A percentile compares a stretch with the other conserved stretches of the same genome.
Conservation (phyloP, 2,113 vertebrate species). For the Tragulus kanchil region DNA sequence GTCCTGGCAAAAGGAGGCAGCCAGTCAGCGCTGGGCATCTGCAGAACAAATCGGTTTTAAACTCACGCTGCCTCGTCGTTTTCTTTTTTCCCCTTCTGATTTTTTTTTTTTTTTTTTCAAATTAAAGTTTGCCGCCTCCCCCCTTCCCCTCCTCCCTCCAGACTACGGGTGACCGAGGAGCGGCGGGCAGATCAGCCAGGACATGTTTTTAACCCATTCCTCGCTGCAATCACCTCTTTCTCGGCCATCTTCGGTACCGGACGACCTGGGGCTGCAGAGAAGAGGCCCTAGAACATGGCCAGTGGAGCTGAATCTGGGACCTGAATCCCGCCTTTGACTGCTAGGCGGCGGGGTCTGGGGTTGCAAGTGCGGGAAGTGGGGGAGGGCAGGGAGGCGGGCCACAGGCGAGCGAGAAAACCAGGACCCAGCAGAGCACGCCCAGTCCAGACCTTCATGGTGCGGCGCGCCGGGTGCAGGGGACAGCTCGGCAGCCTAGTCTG, state of each 20-base stretch:
- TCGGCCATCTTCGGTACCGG: background rate
- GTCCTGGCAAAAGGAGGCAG: slow-evolving; percentile 10
- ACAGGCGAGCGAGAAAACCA: slow-evolving; percentile 58
- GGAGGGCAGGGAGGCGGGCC: slow-evolving; percentile 72
- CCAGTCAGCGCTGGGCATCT: slow-evolving; percentile 41
- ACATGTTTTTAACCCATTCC: slow-evolving; percentile 84
- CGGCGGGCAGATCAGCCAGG: slow-evolving; percentile 61
- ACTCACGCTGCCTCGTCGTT: slow-evolving; percentile 5
- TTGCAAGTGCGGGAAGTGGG: slow-evolving; percentile 1
- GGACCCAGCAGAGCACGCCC: slow-evolving; percentile 67
- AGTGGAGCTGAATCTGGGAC: background rate
- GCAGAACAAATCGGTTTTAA: slow-evolving; percentile 61
- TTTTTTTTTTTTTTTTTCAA: slow-evolving; percentile 42
- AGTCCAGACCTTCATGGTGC: slow-evolving; percentile 56
- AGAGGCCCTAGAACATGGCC: background rate
- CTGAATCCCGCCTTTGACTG: slow-evolving; percentile 10
- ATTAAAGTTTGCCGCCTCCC: slow-evolving; percentile 57
- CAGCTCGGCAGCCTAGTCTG: background rate
- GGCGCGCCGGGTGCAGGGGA: background rate
- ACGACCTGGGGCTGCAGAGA: background rate
- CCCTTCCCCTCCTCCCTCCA: slow-evolving; percentile 56
- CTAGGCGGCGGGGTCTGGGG: background rate
- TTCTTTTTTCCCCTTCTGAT: background rate
- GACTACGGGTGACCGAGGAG: slow-evolving; percentile 50
- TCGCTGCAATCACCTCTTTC: slow-evolving; percentile 35